Evolutionary conservation across 2,113 vertebrate genomes (phyloP).

Genomic region (Gobio gobio): DNA sequence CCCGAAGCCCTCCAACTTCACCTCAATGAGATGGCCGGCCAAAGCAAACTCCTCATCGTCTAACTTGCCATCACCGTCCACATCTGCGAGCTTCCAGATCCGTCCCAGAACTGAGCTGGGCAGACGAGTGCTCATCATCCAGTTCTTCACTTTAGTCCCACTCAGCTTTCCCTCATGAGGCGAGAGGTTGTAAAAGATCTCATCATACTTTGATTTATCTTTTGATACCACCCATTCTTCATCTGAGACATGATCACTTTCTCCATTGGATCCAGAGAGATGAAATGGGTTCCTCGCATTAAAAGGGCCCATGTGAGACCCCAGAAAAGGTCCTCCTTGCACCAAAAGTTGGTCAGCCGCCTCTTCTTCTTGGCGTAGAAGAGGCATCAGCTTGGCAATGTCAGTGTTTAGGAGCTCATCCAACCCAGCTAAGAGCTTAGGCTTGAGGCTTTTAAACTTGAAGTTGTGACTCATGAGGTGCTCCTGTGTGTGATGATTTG

Average conservation of each 20-base stretch:
- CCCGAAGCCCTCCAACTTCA: conserved; percentile 85
- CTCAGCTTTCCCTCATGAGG: conserved; percentile 85
- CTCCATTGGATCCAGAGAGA: conserved; percentile 54
- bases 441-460: conserved; percentile 86
- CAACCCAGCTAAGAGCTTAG: conserved; percentile 80
- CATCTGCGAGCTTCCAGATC: conserved; percentile 89
- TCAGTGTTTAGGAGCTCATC: conserved; percentile 84
- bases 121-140: conserved; percentile 87
- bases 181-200: conserved; percentile 89
- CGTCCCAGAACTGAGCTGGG: conserved; percentile 87
- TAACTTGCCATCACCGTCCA: conserved; percentile 88
- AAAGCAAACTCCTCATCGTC: conserved; percentile 90
- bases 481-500: conserved; percentile 71
- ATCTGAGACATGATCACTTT: conserved; percentile 68
- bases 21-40: conserved; percentile 87
- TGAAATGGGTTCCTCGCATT: conserved; percentile 76
- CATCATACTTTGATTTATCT: conserved; percentile 89
- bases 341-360: conserved; percentile 72
- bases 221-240: conserved; percentile 86
- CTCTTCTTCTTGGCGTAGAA: conserved; percentile 81
- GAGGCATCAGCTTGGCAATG: conserved; percentile 86
- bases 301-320: conserved; percentile 80
- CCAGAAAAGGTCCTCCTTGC: conserved; percentile 82
- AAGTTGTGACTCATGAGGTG: conserved; percentile 84
- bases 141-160: conserved; percentile 83